Conservation (phyloP, 2,113 vertebrate genomes). For the Hyla sarda region DNA sequence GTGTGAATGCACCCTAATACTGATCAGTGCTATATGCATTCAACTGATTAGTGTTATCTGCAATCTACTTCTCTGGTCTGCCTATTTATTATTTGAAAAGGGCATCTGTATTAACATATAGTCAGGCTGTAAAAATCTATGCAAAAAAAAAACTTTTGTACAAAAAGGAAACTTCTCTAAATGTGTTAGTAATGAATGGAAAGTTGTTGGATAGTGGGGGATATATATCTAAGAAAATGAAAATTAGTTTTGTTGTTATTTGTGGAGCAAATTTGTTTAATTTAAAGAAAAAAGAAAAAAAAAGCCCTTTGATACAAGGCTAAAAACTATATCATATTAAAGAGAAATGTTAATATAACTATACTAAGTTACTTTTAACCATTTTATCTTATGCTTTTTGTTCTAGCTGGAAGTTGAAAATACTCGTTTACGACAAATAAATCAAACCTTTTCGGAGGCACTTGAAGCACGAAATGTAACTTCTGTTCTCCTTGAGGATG, state of each 20-base stretch:
- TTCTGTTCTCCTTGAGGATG: conserved; percentile 84
- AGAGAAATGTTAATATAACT: neutral
- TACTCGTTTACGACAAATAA: conserved; percentile 79
- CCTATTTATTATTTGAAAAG: no score
- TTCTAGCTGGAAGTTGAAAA: conserved; percentile 87
- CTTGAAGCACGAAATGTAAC: conserved; percentile 75
- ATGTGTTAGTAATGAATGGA: neutral
- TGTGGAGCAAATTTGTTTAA: no score
- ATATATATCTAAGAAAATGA: no score
- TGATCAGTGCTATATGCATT: no score
- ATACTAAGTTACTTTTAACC: no score
- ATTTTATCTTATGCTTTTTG: conserved; percentile 35
- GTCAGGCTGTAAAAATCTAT: neutral
- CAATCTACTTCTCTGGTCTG: no score
- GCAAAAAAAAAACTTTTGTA: neutral
- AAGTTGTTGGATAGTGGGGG: no score
- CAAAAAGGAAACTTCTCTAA: neutral
- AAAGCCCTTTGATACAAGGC: neutral
- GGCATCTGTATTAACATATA: no score
- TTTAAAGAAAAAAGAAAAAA: no score
- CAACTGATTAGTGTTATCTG: no score
- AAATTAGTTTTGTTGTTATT: no score
- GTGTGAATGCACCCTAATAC: no score
- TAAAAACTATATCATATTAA: neutral
- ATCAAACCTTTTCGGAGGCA: conserved; percentile 82